Evolutionary conservation across 2,113 vertebrate species (phyloP).

Genomic region (Chamaetylas fuelleborni): DNA sequence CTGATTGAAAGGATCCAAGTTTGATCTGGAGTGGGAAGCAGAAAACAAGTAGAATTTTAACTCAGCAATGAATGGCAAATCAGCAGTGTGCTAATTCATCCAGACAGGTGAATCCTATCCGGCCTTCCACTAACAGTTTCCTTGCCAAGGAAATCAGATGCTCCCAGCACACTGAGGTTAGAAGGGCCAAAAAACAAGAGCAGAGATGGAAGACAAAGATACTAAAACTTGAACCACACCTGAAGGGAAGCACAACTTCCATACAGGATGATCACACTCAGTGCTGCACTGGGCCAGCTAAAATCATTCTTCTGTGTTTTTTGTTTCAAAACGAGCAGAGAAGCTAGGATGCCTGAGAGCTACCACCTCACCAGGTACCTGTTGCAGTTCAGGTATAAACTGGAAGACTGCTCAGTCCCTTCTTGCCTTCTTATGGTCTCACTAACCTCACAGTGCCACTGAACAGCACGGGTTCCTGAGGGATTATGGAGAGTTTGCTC

Average conservation of each 20-base stretch:
- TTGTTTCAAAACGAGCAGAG: neutral
- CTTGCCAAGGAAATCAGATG: neutral
- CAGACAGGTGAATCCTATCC: neutral
- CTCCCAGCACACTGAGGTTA: neutral
- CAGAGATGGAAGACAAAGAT: neutral
- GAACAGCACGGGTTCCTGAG: constrained; percentile 92
- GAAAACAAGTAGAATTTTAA: constrained; percentile 11
- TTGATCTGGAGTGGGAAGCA: constrained; percentile 74
- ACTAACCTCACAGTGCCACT: constrained; percentile 89
- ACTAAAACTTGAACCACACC: neutral
- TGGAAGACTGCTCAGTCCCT: neutral
- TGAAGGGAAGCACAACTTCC: neutral
- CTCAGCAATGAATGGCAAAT: neutral
- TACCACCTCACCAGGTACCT: neutral
- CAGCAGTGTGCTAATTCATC: neutral
- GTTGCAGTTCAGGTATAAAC: neutral
- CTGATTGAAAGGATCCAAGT: constrained; percentile 88
- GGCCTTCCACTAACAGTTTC: neutral
- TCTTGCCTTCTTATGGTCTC: neutral
- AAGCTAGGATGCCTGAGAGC: neutral
- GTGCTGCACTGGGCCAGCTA: neutral
- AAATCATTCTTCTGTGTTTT: neutral
- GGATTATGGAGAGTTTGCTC: constrained; percentile 93
- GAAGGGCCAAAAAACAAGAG: neutral
- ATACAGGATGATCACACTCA: neutral